Conservation (phyloP, 2,888 invertebrate genomes). For the Drosophila kambysellisi region DNA sequence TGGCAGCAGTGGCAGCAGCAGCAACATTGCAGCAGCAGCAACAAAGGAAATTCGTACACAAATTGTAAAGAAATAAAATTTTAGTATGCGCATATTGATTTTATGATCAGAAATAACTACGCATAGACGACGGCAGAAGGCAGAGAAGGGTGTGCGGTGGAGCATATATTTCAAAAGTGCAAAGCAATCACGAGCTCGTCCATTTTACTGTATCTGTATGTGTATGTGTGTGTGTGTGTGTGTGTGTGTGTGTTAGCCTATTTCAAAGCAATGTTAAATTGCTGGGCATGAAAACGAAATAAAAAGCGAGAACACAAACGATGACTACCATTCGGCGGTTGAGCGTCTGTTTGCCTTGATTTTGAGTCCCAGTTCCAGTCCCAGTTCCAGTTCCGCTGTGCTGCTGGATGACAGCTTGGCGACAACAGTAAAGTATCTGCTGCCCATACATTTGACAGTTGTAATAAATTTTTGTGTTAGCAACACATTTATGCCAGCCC, state of each 20-base stretch:
- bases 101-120: conserved; percentile 80
- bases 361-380: conserved; percentile 20
- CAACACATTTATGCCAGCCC: conserved; percentile 31
- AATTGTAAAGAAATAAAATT: conserved; percentile 81
- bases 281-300: conserved; percentile 54
- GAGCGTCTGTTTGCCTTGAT: conserved; percentile 9
- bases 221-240: conserved; percentile 7
- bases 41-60: conserved; percentile 73
- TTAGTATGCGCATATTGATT: conserved; percentile 82
- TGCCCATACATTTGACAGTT: conserved; percentile 62
- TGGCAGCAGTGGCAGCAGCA: conserved; percentile 8
- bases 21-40: conserved; percentile 14
- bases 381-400: conserved; percentile 22
- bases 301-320: conserved; percentile 46
- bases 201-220: conserved; percentile 7
- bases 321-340: conserved; percentile 28
- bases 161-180: conserved; percentile 67
- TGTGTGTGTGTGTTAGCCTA: conserved; percentile 23
- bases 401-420: conserved; percentile 37
- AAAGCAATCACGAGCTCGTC: conserved; percentile 72
- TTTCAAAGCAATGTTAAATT: conserved; percentile 46
- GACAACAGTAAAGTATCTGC: conserved; percentile 68
- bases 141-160: conserved; percentile 1
- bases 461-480: conserved; percentile 69
- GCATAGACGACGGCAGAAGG: conserved; percentile 50